These are phyloP conservation scores for Deladenus siricidicola DNA, from an alignment of 2,888 invertebrate genomes.

Conservation along the genomic window DNA sequence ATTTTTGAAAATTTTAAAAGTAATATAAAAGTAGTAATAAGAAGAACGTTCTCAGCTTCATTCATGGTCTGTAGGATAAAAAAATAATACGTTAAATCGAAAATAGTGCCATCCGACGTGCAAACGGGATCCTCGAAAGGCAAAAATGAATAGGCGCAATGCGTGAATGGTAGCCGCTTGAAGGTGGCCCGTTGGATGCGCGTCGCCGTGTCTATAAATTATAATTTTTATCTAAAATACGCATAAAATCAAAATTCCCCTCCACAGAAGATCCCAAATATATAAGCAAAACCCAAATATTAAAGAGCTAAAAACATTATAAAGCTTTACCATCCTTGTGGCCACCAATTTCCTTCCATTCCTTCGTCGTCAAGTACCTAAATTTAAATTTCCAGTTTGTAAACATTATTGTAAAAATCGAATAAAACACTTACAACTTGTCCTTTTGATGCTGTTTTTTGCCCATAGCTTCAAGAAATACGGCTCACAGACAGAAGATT, in stretches of 20 bases:
- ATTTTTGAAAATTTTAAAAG: no score
- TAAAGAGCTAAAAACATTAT: background rate
- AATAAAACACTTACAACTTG: constrained; percentile 36
- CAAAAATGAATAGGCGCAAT: constrained; percentile 70
- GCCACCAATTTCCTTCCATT: constrained; percentile 51
- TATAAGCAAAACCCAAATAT: no score
- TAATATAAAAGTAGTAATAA: no score
- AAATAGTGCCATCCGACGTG: constrained; percentile 80
- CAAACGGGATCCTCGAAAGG: constrained; percentile 87
- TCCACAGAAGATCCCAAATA: no score
- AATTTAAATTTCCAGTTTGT: background rate
- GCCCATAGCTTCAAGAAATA: no score
- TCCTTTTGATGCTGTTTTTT: constrained; percentile 53
- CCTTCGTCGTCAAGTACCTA: constrained; percentile 49
- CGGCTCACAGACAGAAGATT: no score
- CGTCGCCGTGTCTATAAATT: constrained; percentile 46
- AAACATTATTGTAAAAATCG: background rate
- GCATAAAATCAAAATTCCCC: no score
- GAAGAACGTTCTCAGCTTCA: no score
- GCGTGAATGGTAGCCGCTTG: constrained; percentile 72
- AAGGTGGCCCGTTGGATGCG: constrained; percentile 62
- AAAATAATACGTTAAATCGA: constrained; percentile 66
- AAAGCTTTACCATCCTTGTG: constrained; percentile 47
- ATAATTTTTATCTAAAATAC: no score
- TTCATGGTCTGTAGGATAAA: no score